phyloP scores from a whole-genome alignment of 2,888 invertebrate genomes.

The Gisinianus flammeolus region DNA sequence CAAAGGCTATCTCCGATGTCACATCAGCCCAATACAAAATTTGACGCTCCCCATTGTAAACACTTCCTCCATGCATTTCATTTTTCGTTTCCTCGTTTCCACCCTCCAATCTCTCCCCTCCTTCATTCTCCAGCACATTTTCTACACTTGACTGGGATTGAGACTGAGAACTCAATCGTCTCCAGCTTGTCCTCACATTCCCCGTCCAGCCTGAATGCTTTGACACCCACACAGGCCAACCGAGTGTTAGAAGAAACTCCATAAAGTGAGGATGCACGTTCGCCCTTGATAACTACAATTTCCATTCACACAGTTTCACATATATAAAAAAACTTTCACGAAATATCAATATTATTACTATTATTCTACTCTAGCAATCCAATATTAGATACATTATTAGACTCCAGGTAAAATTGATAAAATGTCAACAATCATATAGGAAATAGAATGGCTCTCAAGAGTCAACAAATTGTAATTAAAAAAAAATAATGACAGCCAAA shows the following conservation, averaged over 20 bases:
- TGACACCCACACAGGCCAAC: slow-evolving; percentile 83
- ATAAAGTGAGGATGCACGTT: slow-evolving; percentile 66
- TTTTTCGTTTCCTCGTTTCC: slow-evolving; percentile 48
- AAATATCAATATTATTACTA: too few species aligned
- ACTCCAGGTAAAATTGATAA: too few species aligned
- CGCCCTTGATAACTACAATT: slow-evolving; percentile 62
- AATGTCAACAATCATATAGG: too few species aligned
- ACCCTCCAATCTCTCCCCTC: slow-evolving; percentile 10
- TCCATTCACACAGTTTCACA: too few species aligned
- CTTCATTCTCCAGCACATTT: neutral
- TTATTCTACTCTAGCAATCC: too few species aligned
- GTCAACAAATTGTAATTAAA: too few species aligned
- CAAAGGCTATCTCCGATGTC: slow-evolving; percentile 91
- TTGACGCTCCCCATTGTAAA: slow-evolving; percentile 83
- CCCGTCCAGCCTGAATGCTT: slow-evolving; percentile 96
- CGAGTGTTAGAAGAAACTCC: slow-evolving; percentile 74
- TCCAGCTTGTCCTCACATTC: slow-evolving; percentile 85
- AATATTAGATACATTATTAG: too few species aligned
- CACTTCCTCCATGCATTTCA: slow-evolving; percentile 69
- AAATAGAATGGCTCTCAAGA: too few species aligned
- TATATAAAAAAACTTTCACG: too few species aligned
- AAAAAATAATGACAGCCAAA: too few species aligned
- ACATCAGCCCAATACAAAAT: slow-evolving; percentile 96
- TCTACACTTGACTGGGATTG: neutral
- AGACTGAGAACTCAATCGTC: slow-evolving; percentile 60